These are phyloP conservation scores for Lithobates sylvaticus DNA, from an alignment of 2,797 vertebrate species.

Conservation along the genomic window DNA sequence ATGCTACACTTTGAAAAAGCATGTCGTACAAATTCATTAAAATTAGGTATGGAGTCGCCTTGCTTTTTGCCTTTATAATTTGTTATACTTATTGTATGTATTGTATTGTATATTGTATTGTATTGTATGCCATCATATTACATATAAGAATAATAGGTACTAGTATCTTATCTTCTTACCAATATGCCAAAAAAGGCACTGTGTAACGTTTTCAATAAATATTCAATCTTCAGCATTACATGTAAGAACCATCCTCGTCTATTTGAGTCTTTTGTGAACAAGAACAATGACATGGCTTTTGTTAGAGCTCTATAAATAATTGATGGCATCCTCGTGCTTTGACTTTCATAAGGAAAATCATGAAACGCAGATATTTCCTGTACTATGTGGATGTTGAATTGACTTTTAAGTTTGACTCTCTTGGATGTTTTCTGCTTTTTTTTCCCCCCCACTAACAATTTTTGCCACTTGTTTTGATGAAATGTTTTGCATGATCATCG, in stretches of 20 bases:
- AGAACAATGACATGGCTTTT: background rate
- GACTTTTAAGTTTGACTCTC: conserved; percentile 25
- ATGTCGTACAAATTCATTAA: too few species aligned
- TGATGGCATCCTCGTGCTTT: conserved; percentile 31
- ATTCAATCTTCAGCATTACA: background rate
- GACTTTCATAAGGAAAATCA: background rate
- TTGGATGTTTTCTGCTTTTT: background rate
- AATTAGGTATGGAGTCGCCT: too few species aligned
- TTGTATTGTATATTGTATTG: too few species aligned
- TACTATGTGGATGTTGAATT: conserved; percentile 15
- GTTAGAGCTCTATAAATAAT: conserved; percentile 23
- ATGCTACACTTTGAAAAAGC: too few species aligned
- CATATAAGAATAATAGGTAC: too few species aligned
- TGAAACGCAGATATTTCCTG: conserved; percentile 9
- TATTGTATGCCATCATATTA: too few species aligned
- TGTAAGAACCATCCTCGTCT: background rate
- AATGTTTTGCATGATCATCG: conserved; percentile 13
- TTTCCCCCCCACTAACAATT: background rate
- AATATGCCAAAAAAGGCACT: background rate
- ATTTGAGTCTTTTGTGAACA: background rate
- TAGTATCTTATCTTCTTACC: too few species aligned
- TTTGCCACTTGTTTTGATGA: background rate
- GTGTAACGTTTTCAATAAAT: background rate
- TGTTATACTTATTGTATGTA: too few species aligned
- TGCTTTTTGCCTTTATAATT: too few species aligned